Percentiles rank a stretch among this genome's conserved stretches.
These are phyloP conservation scores for Neosilurus mollespiculum DNA, from an alignment of 2,797 vertebrate genomes.

Conservation along the genomic window DNA sequence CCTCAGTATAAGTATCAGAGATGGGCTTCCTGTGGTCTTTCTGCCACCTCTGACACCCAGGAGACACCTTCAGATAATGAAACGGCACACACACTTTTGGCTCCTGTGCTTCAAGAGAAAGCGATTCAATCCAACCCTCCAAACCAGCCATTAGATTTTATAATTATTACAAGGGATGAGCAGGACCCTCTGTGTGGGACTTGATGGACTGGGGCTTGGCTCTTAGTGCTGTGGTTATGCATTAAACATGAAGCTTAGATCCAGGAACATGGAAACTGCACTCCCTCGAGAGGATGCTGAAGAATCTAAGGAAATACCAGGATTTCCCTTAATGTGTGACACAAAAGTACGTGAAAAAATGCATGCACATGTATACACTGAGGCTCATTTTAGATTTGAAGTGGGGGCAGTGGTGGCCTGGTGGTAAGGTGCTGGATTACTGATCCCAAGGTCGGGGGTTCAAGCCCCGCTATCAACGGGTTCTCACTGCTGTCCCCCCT, in stretches of 20 bases:
- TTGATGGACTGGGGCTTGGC: slow-evolving; percentile 65
- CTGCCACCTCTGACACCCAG: slow-evolving; percentile 35
- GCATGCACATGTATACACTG: slow-evolving; percentile 17
- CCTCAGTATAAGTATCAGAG: slow-evolving; percentile 32
- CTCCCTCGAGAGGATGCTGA: slow-evolving; percentile 70
- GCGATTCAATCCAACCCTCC: slow-evolving; percentile 71
- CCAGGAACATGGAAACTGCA: slow-evolving; percentile 74
- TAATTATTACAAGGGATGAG: slow-evolving; percentile 82
- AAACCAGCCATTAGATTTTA: slow-evolving; percentile 84
- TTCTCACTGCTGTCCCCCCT: background rate
- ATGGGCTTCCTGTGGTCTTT: slow-evolving; percentile 37
- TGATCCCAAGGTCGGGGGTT: too few relatives aligned
- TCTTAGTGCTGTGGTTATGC: slow-evolving; percentile 73
- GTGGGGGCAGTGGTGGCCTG: too few relatives aligned
- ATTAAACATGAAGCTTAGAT: slow-evolving; percentile 96
- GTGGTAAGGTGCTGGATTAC: too few relatives aligned
- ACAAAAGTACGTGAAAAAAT: slow-evolving; percentile 23
- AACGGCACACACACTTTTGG: slow-evolving; percentile 73
- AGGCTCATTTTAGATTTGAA: background rate
- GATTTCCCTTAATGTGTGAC: slow-evolving; percentile 62
- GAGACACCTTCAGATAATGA: slow-evolving; percentile 61
- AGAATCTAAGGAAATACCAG: slow-evolving; percentile 54
- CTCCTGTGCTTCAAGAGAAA: slow-evolving; percentile 78
- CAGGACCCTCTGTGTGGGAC: slow-evolving; percentile 59
- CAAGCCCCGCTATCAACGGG: too few relatives aligned